Evolutionary conservation across 1,140 invertebrate species (phyloP).

Genomic region (Bombus pyrosoma): DNA sequence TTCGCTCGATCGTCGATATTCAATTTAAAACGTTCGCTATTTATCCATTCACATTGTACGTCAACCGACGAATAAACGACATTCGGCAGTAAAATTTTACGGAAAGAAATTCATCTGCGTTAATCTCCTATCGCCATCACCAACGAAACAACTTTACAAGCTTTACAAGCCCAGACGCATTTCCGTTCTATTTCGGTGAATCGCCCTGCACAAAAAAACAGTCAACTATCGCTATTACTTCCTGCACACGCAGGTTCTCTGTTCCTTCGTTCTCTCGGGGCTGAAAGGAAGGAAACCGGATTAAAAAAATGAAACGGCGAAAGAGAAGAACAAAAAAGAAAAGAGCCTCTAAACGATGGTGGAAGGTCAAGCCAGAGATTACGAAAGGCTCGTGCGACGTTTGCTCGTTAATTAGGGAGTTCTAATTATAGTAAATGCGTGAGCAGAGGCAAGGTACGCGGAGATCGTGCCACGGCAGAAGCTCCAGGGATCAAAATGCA

Average conservation of each 20-base stretch:
- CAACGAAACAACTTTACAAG: background rate
- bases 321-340: background rate
- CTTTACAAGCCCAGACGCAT: background rate
- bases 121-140: background rate
- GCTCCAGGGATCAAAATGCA: conserved; percentile 79
- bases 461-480: conserved; percentile 78
- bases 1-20: too few relatives aligned
- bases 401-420: conserved; percentile 73
- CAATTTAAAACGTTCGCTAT: background rate
- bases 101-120: background rate
- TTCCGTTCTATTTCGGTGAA: background rate
- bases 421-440: conserved; percentile 76
- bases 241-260: background rate
- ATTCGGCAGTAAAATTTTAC: background rate
- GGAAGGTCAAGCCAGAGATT: conserved; percentile 69
- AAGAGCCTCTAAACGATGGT: conserved; percentile 57
- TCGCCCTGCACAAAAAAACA: background rate
- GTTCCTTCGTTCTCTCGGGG: conserved; percentile 27
- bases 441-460: conserved; percentile 62
- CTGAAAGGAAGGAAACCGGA: conserved; percentile 14
- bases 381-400: conserved; percentile 65
- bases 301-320: conserved; percentile 36
- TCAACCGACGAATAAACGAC: background rate
- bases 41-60: background rate
- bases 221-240: background rate